Conservation (phyloP, 2,113 vertebrate species). For the Dipodomys merriami region DNA sequence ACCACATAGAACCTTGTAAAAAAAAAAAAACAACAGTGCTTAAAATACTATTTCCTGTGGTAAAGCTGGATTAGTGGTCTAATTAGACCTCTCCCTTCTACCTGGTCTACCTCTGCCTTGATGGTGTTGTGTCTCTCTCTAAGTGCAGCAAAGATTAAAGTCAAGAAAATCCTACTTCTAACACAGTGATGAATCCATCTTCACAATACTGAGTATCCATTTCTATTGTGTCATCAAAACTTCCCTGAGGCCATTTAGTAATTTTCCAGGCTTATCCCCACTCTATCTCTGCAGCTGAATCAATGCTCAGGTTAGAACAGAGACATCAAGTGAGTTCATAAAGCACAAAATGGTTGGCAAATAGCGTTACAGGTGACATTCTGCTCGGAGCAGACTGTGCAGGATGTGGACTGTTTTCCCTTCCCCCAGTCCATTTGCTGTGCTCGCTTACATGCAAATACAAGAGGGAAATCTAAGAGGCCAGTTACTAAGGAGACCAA, state of each 20-base stretch:
- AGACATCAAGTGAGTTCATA: conserved; percentile 57
- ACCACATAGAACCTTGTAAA: neutral
- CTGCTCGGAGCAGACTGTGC: neutral
- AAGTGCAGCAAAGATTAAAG: conserved; percentile 49
- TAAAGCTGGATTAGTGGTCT: neutral
- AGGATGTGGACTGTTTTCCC: conserved; percentile 53
- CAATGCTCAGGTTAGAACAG: conserved; percentile 34
- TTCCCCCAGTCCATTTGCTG: conserved; percentile 71
- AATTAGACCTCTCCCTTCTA: neutral
- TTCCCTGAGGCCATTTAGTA: conserved; percentile 55
- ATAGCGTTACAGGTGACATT: conserved; percentile 59
- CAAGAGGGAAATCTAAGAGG: conserved; percentile 82
- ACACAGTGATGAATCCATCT: conserved; percentile 47
- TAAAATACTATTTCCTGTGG: conserved; percentile 30
- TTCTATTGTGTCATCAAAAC: conserved; percentile 51
- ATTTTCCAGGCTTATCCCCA: conserved; percentile 75
- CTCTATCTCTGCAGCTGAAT: neutral
- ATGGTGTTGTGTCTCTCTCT: neutral
- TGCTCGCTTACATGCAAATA: conserved; percentile 78
- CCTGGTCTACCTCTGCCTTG: neutral
- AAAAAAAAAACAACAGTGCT: neutral
- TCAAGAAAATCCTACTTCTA: conserved; percentile 12
- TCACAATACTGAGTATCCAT: conserved; percentile 33
- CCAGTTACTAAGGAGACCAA: conserved; percentile 87
- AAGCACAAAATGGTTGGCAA: neutral